Percentiles rank a stretch among this genome's conserved stretches.
These are phyloP conservation scores for Enteromius thamalakanensis DNA, from an alignment of 2,797 vertebrate species.

Conservation along the genomic window DNA sequence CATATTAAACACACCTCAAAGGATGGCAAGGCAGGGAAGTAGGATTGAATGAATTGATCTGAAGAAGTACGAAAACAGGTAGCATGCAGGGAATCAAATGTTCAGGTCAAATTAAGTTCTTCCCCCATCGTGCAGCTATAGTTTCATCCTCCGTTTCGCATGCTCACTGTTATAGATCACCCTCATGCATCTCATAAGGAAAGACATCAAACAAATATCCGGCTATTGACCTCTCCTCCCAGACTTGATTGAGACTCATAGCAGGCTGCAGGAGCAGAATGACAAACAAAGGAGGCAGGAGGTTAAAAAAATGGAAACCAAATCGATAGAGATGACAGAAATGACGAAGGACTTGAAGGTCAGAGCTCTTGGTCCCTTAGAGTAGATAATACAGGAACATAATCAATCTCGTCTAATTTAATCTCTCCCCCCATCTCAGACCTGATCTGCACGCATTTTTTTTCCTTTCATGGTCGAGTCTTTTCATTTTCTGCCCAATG, in stretches of 20 bases:
- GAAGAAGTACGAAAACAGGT: conserved; percentile 24
- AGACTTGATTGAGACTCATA: conserved; percentile 73
- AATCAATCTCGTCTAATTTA: conserved; percentile 67
- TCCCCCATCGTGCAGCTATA: conserved; percentile 55
- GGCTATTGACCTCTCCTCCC: conserved; percentile 69
- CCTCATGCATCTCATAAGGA: conserved; percentile 64
- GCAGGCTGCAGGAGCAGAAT: conserved; percentile 63
- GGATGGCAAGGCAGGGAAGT: neutral
- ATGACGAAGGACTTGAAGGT: conserved; percentile 66
- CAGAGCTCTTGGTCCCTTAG: conserved; percentile 61
- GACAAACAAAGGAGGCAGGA: conserved; percentile 73
- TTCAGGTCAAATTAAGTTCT: conserved; percentile 55
- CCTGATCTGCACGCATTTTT: conserved; percentile 52
- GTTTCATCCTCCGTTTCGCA: conserved; percentile 65
- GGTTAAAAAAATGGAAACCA: conserved; percentile 74
- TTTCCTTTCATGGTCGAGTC: conserved; percentile 39
- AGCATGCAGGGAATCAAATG: conserved; percentile 34
- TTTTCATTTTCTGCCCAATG: conserved; percentile 52
- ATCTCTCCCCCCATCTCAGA: conserved; percentile 55
- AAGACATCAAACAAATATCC: conserved; percentile 68
- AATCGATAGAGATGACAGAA: conserved; percentile 78
- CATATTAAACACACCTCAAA: neutral
- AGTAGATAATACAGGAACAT: conserved; percentile 70
- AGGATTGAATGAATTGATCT: conserved; percentile 26
- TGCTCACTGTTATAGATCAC: conserved; percentile 64